phyloP scores from a whole-genome alignment of 2,888 invertebrate genomes.

The Archips xylosteana region DNA sequence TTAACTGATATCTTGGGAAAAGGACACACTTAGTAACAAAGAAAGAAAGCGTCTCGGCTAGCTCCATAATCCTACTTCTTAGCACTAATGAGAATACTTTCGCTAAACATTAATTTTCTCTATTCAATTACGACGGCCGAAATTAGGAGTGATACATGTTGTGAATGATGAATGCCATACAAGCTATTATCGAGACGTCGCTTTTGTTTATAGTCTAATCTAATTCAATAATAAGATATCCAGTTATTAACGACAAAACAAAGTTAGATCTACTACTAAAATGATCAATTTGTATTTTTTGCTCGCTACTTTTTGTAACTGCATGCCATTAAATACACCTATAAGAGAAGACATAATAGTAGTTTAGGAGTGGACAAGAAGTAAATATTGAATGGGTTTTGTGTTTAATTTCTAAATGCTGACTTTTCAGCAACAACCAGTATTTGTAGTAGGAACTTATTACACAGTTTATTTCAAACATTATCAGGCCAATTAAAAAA shows the following conservation, averaged over 20 bases:
- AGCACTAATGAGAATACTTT: slow-evolving; percentile 37
- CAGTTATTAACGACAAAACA: background rate
- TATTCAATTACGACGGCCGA: slow-evolving; percentile 25
- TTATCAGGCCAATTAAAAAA: background rate
- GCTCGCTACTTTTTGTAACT: too few species aligned
- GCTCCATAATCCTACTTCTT: slow-evolving; percentile 1
- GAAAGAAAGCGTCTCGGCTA: background rate
- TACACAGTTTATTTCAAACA: background rate
- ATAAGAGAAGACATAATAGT: too few species aligned
- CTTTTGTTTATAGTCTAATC: background rate
- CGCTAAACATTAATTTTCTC: slow-evolving; percentile 27
- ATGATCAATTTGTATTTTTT: too few species aligned
- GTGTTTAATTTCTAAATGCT: too few species aligned
- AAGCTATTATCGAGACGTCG: background rate
- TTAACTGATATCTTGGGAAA: background rate
- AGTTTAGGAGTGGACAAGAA: too few species aligned
- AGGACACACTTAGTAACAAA: background rate
- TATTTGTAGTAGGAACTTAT: too few species aligned
- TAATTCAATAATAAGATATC: background rate
- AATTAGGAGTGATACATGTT: slow-evolving; percentile 22
- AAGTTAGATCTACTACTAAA: background rate
- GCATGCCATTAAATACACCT: too few species aligned
- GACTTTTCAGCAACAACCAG: too few species aligned
- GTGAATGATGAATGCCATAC: slow-evolving; percentile 12
- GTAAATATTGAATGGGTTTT: too few species aligned